These are phyloP conservation scores for Temnopleurus reevesii DNA, from an alignment of 53 echinoderm and acorn worm genomes.

Conservation along the genomic window DNA sequence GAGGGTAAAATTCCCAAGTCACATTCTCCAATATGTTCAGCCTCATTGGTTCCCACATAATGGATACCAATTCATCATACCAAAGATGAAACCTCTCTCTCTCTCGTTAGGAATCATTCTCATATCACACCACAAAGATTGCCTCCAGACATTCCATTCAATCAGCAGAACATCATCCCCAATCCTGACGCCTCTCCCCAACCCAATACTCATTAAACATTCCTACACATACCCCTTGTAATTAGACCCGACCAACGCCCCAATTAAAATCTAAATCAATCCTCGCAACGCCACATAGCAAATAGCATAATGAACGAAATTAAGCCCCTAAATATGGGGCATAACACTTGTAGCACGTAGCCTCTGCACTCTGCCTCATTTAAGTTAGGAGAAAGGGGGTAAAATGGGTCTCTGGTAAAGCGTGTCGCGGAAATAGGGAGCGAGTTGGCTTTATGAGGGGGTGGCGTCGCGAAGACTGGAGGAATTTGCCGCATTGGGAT, in stretches of 20 bases:
- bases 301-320: constrained; percentile 40
- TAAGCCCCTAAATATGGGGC: constrained; percentile 39
- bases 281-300: neutral
- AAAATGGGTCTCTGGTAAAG: constrained; percentile 15
- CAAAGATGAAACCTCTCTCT: neutral
- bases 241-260: constrained; percentile 31
- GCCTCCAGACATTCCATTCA: constrained; percentile 17
- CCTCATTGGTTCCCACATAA: neutral
- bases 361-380: neutral
- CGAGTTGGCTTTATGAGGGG: constrained; percentile 6
- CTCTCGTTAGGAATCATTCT: neutral
- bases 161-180: neutral
- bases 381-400: neutral
- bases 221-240: neutral
- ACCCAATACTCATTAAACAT: constrained; percentile 9
- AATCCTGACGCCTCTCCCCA: constrained; percentile 15
- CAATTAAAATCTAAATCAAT: constrained; percentile 36
- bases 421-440: constrained; percentile 27
- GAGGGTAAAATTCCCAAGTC: neutral
- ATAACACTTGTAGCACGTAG: constrained; percentile 37
- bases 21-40: neutral
- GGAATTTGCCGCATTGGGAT: constrained; percentile 35
- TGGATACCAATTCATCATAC: constrained; percentile 2
- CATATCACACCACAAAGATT: neutral
- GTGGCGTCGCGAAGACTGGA: constrained; percentile 40